Conservation (phyloP, 2,113 vertebrate species). For the Zosterops borbonicus region DNA sequence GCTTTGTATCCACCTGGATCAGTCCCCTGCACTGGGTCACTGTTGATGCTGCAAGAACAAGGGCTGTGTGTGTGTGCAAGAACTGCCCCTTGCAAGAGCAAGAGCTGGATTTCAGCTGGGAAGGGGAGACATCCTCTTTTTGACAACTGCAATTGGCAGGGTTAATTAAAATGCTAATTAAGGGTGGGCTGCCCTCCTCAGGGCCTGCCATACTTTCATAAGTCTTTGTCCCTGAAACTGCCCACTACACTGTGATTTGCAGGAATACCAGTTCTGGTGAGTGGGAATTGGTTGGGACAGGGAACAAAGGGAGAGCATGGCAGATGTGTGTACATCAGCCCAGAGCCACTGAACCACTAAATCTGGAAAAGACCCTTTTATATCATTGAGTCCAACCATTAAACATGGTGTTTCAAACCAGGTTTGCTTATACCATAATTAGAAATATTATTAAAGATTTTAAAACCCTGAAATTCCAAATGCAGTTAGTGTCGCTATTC, state of each 20-base stretch:
- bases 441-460: background rate
- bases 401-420: background rate
- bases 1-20: background rate
- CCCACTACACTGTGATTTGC: background rate
- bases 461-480: background rate
- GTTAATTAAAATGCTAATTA: background rate
- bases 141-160: background rate
- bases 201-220: background rate
- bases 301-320: background rate
- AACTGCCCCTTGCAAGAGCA: background rate
- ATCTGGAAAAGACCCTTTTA: background rate
- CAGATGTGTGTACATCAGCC: background rate
- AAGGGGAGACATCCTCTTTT: background rate
- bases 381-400: background rate
- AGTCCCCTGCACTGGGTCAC: fast-evolving
- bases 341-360: background rate
- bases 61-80: too few species aligned
- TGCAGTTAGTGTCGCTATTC: background rate
- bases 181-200: background rate
- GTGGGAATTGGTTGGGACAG: background rate
- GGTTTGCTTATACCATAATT: background rate
- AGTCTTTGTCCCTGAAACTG: fast-evolving
- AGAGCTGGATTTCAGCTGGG: background rate
- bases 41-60: too few species aligned
- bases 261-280: background rate